A percentile compares a stretch with the other conserved stretches of the same genome.
Conservation (phyloP, 1,140 invertebrate species). For the Potamilus streckersoni region DNA sequence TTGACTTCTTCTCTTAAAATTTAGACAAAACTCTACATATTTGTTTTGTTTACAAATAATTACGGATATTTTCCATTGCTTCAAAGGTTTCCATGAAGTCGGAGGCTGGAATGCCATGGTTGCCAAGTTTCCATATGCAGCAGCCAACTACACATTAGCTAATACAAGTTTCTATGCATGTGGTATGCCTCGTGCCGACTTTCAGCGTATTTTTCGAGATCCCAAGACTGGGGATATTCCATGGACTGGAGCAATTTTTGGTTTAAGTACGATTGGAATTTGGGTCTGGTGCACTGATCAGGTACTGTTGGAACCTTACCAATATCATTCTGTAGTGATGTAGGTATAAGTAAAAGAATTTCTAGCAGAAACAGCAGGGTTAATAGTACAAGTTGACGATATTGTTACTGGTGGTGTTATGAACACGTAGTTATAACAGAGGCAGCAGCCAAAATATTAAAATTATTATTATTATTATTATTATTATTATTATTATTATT, state of each 20-base stretch:
- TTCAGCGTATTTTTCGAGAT: conserved; percentile 57
- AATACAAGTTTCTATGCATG: conserved; percentile 46
- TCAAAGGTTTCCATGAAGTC: conserved; percentile 61
- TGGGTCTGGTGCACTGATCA: conserved; percentile 74
- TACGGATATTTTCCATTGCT: too few relatives aligned
- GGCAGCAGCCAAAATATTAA: not conserved
- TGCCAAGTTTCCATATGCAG: conserved; percentile 62
- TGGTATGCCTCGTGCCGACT: conserved; percentile 60
- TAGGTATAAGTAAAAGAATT: too few relatives aligned
- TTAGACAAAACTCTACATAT: too few relatives aligned
- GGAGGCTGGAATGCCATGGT: conserved; percentile 67
- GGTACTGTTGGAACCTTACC: conserved; percentile 41
- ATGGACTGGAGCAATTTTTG: conserved; percentile 71
- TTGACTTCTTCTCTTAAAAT: too few relatives aligned
- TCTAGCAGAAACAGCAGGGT: too few relatives aligned
- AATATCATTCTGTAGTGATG: too few relatives aligned
- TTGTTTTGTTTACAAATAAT: too few relatives aligned
- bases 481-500: too few relatives aligned
- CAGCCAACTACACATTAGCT: conserved; percentile 53
- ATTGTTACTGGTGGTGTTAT: too few relatives aligned
- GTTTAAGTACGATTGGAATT: conserved; percentile 69
- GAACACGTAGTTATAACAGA: not conserved
- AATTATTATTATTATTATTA: too few relatives aligned
- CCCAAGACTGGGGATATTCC: conserved; percentile 66
- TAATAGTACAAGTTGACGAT: too few relatives aligned